Evolutionary conservation across 2,113 vertebrate genomes (phyloP), one percentile per base, ranked within the genome.

Genomic region (Brienomyrus brachyistius): DNA sequence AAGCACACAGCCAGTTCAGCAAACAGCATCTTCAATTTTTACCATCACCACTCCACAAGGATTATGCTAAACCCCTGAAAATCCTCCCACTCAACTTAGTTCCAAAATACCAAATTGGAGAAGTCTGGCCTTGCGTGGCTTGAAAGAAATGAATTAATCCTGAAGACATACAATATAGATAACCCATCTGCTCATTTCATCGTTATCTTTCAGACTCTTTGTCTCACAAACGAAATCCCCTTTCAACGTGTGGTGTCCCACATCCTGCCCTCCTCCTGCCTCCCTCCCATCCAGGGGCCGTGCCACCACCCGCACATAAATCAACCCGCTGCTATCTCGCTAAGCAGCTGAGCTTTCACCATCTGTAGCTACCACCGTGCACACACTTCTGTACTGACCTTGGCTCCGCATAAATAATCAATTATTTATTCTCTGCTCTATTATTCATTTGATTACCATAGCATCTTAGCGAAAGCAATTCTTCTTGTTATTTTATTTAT

Each of bases 141-240:
- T 43, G 35, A 43, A 80, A 80, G 35, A 43, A 43, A 80, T 15
- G 13, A 40, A 80, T 43, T 80, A 40, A 80, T 80, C 74, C 74
- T 5, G 15, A 80, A 80, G 31, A 80, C 74, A 27, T 13, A 80
- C 74, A 80, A 40, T 19, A 40, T 19, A 80, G 35, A 80, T 80
- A 80, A 80, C 74, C 74, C 74, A 80, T 80, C 74, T 80, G 74
- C 74, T 80, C 74, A 35, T 80, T 80, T 80, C 74, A 17, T 43
- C 6, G 74, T 80, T 80, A 35, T 80, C 35, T 40, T 43, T 43
- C n/a, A 70, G 62, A 70, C 74, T 43, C 74, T 70, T 70, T 80
- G 74, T 40, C 35, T 35, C 35, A 0, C 74, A 43, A 35, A 80
- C 35, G 35, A 80, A 80, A 80, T 43, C 15, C 74, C 35, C 74